Evolutionary conservation across 2,113 vertebrate genomes (phyloP).

Genomic region (Alligator sinensis): DNA sequence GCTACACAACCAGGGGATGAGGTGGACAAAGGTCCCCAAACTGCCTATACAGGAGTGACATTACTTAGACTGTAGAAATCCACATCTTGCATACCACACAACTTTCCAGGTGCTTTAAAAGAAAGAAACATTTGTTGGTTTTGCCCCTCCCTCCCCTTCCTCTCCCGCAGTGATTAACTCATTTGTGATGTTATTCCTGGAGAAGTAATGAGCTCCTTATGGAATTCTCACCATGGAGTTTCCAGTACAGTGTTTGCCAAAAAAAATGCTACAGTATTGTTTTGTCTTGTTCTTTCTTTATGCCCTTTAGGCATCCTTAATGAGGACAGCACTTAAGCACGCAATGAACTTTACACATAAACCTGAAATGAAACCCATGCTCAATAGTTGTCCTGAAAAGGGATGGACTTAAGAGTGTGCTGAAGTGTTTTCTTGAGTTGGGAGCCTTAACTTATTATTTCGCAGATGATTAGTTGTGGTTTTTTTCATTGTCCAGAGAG

Average conservation of each 20-base stretch:
- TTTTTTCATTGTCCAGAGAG: not conserved
- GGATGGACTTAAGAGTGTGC: not conserved
- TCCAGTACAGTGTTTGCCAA: slow-evolving; percentile 8
- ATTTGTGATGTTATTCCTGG: slow-evolving; percentile 2
- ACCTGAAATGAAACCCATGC: not conserved
- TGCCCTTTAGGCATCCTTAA: slow-evolving; percentile 16
- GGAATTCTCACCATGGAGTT: slow-evolving; percentile 13
- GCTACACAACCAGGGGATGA: rapidly evolving
- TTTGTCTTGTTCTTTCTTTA: not conserved
- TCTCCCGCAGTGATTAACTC: slow-evolving; percentile 11
- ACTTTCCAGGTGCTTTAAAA: not conserved
- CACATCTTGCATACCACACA: not conserved
- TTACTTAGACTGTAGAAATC: not conserved
- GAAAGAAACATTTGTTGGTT: not conserved
- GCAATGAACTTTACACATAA: slow-evolving; percentile 8
- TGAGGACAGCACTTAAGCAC: slow-evolving; percentile 7
- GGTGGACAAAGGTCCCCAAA: not conserved
- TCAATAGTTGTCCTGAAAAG: not conserved
- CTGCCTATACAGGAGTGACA: not conserved
- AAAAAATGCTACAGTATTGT: not conserved
- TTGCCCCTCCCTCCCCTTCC: not conserved
- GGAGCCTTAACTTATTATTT: not conserved
- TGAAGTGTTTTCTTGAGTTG: slow-evolving; percentile 2
- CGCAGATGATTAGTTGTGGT: not conserved
- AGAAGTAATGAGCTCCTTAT: not conserved